phyloP scores from a whole-genome alignment of 2,113 vertebrate species.

The Lampris incognitus region DNA sequence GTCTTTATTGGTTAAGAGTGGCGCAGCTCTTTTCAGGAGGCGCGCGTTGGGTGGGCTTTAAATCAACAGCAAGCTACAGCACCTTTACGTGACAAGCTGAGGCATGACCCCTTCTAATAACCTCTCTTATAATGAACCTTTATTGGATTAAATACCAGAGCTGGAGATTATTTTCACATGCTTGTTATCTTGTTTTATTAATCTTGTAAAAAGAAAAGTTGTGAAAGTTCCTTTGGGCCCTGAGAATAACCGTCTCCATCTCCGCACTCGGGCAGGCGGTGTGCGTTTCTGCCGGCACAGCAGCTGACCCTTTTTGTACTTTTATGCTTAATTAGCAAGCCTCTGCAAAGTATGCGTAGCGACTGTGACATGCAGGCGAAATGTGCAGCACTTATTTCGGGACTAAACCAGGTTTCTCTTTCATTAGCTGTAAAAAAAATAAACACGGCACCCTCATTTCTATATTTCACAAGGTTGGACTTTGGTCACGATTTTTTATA shows the following conservation, averaged over 20 bases:
- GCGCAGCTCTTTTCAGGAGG: slow-evolving; percentile 59
- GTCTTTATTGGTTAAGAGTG: slow-evolving; percentile 24
- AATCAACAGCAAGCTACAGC: slow-evolving; percentile 39
- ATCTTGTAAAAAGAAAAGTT: slow-evolving; percentile 63
- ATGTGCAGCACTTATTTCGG: slow-evolving; percentile 35
- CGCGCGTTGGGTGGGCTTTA: slow-evolving; percentile 72
- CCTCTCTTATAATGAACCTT: slow-evolving; percentile 68
- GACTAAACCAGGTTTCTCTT: slow-evolving; percentile 29
- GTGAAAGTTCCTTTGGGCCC: slow-evolving; percentile 28
- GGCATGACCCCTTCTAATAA: slow-evolving; percentile 53
- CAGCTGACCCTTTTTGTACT: slow-evolving; percentile 64
- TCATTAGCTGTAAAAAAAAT: slow-evolving; percentile 48
- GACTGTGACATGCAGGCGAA: slow-evolving; percentile 43
- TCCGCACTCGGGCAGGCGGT: background rate
- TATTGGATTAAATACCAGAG: slow-evolving; percentile 60
- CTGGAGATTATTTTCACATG: slow-evolving; percentile 67
- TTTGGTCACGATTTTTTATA: background rate
- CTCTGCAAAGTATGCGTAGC: slow-evolving; percentile 64
- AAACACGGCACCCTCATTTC: slow-evolving; percentile 14
- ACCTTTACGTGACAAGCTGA: slow-evolving; percentile 59
- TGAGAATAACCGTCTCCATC: slow-evolving; percentile 32
- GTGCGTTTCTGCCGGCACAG: slow-evolving; percentile 33
- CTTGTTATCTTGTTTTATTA: slow-evolving; percentile 75
- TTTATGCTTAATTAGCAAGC: slow-evolving; percentile 72
- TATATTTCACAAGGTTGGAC: slow-evolving; percentile 25